Evolutionary conservation across 2,797 vertebrate species (phyloP).

Genomic region (Capromys pilorides): DNA sequence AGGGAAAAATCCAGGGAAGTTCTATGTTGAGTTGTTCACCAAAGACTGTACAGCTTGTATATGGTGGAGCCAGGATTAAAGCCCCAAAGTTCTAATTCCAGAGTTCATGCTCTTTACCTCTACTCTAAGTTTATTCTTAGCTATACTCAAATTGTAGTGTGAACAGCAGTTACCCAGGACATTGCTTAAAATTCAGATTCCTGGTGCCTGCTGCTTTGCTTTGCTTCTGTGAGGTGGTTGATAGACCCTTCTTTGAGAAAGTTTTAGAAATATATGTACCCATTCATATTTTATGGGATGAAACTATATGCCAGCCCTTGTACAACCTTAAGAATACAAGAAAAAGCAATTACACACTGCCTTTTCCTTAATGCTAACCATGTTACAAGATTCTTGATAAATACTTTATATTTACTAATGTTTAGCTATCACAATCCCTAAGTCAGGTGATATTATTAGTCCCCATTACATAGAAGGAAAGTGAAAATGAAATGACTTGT

Average conservation of each 20-base stretch:
- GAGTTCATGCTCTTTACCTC: neutral
- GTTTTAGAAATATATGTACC: neutral
- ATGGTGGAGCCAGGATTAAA: neutral
- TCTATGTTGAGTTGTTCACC: neutral
- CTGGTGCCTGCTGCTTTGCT: neutral
- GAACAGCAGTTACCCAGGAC: neutral
- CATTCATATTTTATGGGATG: neutral
- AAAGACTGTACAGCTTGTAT: neutral
- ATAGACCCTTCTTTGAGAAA: neutral
- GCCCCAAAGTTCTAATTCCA: neutral
- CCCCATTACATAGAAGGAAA: neutral
- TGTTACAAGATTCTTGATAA: neutral
- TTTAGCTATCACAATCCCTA: neutral
- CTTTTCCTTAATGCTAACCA: neutral
- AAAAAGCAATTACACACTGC: neutral
- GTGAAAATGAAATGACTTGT: neutral
- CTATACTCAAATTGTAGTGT: neutral
- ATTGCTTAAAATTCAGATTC: slow-evolving; percentile 25
- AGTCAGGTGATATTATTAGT: neutral
- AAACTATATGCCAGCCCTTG: neutral
- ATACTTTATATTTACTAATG: neutral
- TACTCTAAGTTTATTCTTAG: neutral
- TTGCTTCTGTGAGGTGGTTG: neutral
- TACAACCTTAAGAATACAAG: neutral
- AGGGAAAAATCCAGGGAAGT: neutral